Evolutionary conservation across 1,140 invertebrate genomes (phyloP), one percentile per base, ranked within the genome.

Genomic region (Dreissena rostriformis): DNA sequence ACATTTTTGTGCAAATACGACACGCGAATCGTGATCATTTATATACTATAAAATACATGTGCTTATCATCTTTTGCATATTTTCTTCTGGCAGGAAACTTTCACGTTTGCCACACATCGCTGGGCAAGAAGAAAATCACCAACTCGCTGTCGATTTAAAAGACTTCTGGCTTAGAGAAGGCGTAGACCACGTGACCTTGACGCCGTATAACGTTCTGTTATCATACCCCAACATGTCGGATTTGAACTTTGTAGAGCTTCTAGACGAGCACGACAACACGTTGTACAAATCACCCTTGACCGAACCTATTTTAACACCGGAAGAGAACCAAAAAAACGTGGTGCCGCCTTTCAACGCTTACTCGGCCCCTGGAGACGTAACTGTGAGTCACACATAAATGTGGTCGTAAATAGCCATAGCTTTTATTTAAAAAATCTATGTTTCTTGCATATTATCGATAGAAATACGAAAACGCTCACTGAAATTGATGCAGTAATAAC

Each of bases 321-420:
- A 89, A 17, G 88, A 92, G 72, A 89, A 92, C 49, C 84, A 90
- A 39, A 80, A 82, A 10, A 83, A 88, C 61, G 89, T 92, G 12
- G 89, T 93, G 1, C 89, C 90, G 5, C 92, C 92, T 2, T 93
- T 92, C 68, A 92, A 92, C 82, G 92, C 92, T 1, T 93, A 90
- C 61, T 91, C 91, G 6, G 85, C 88, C 1, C 80, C 79, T 61
- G 86, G 88, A 6, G 70, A 81, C 53, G 65, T 81, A 12, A 68
- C 52, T 55, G 79, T 81, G 39, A 73, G 75, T 77, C 39, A 39
- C 2, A 39, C 39, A 39, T 39, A 39, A 39, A 39, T n/a, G n/a
- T n/a, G n/a, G n/a, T n/a, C n/a, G n/a, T n/a, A n/a, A n/a, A n/a
- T n/a, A n/a, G n/a, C n/a, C n/a, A n/a, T n/a, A n/a, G n/a, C n/a